These are phyloP conservation scores for Chlorops oryzae DNA, from an alignment of 1,140 invertebrate genomes.

Conservation along the genomic window DNA sequence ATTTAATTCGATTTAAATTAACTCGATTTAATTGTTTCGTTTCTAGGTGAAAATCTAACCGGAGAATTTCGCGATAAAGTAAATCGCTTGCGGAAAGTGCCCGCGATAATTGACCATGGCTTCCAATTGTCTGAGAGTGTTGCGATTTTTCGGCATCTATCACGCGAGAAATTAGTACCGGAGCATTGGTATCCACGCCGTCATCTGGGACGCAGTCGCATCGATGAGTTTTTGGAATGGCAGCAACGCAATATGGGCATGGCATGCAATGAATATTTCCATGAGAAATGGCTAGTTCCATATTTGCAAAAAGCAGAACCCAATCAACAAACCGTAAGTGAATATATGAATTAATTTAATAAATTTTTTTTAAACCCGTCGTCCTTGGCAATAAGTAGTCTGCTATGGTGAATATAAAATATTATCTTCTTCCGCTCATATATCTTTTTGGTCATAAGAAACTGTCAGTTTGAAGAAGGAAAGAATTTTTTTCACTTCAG, in stretches of 20 bases:
- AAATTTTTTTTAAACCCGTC: too few relatives aligned
- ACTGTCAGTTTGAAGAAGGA: background rate
- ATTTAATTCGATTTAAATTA: too few relatives aligned
- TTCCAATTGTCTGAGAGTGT: slow-evolving; percentile 72
- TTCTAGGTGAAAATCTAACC: slow-evolving; percentile 62
- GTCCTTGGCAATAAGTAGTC: too few relatives aligned
- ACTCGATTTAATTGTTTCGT: slow-evolving; percentile 11
- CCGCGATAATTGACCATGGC: slow-evolving; percentile 67
- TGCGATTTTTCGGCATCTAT: slow-evolving; percentile 56
- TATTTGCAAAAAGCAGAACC: slow-evolving; percentile 46
- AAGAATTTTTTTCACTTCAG: slow-evolving; percentile 11
- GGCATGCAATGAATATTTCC: slow-evolving; percentile 64
- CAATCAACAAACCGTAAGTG: slow-evolving; percentile 29
- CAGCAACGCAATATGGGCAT: slow-evolving; percentile 71
- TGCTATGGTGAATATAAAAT: too few relatives aligned
- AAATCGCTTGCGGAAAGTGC: slow-evolving; percentile 72
- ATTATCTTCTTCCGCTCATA: background rate
- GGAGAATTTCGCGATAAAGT: slow-evolving; percentile 64
- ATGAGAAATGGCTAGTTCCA: slow-evolving; percentile 54
- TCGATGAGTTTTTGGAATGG: slow-evolving; percentile 84
- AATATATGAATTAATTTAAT: too few relatives aligned
- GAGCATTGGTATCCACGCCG: slow-evolving; percentile 72
- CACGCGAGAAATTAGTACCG: slow-evolving; percentile 50
- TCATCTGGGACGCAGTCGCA: slow-evolving; percentile 57
- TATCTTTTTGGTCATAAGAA: background rate